Percentiles rank a stretch among this genome's conserved stretches.
Conservation (phyloP, 2,113 vertebrate genomes). For the Cyanocitta stelleri region DNA sequence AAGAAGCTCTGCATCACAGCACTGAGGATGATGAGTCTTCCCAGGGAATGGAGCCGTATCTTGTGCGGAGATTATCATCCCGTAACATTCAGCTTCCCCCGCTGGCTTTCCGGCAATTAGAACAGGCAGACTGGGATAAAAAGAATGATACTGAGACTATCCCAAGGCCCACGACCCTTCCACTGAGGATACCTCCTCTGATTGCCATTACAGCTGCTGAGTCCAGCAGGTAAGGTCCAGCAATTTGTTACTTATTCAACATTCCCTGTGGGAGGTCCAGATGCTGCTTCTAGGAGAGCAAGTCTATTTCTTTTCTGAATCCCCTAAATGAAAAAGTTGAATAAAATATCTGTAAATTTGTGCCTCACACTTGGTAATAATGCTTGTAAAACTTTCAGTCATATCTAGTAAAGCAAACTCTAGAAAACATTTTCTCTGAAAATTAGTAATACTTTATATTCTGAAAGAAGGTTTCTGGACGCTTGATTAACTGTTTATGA, state of each 20-base stretch:
- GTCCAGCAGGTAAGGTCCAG: constrained; percentile 79
- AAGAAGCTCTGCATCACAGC: constrained; percentile 75
- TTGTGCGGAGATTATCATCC: constrained; percentile 86
- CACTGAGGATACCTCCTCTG: constrained; percentile 84
- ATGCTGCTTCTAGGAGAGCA: neutral
- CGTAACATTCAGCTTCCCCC: constrained; percentile 89
- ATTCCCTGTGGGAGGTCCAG: neutral
- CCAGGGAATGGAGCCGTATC: constrained; percentile 82
- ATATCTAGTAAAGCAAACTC: neutral
- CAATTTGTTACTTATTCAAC: neutral
- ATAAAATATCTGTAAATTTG: neutral
- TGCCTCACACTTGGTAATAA: neutral
- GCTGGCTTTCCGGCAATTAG: constrained; percentile 88
- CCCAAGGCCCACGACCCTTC: constrained; percentile 83
- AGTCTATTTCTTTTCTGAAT: neutral
- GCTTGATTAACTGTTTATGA: neutral
- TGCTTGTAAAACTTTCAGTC: neutral
- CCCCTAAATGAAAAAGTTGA: neutral
- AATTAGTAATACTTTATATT: neutral
- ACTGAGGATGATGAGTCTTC: constrained; percentile 73
- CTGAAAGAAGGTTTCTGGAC: neutral
- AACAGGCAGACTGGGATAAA: constrained; percentile 85
- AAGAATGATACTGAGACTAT: constrained; percentile 75
- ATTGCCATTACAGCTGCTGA: constrained; percentile 94
- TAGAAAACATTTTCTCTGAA: neutral